Evolutionary conservation across 2,888 invertebrate species (phyloP), one percentile per base, ranked within the genome.

Genomic region (Crossocerus cetratus): DNA sequence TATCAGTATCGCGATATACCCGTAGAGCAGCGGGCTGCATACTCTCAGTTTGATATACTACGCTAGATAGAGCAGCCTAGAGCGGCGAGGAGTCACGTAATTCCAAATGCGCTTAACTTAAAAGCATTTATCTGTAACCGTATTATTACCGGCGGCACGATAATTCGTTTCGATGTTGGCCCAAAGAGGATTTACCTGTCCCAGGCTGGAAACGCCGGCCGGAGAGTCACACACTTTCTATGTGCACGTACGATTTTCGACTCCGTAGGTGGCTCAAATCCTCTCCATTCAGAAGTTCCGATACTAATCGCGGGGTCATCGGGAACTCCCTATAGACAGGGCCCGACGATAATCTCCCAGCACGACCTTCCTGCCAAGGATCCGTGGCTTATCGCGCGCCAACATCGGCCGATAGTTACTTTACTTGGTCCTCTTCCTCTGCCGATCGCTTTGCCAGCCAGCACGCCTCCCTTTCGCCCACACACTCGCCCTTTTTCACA

Each of bases 101-200:
- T 80, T 77, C 74, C 65, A 77, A 80, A 80, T 77, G 80, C 80
- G 80, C 80, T 80, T 77, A 80, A 80, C 70, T 80, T 80, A 74
- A 80, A 80, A 80, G 80, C 80, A 74, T 80, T 80, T 80, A 80
- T 80, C 80, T 80, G 80, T 80, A 77, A 75, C 80, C 80, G 74
- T 79, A 72, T 81, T 76, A 78, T 81, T 77, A 78, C 76, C 69
- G 65, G 65, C 59, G 57, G 65, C 57, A 70, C 76, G 74, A 75
- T 81, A 78, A 78, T 81, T 78, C 74, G 78, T 75, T 76, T 73
- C 74, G 78, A 81, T 75, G 76, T 75, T 74, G 70, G 71, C 61
- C 60, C 58, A 81, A 78, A 81, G 74, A 78, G 81, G 81, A 81
- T 81, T 81, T 81, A 74, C 76, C 65, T 74, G 72, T 80, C 66